A percentile compares a stretch with the other conserved stretches of the same genome.
Conservation (phyloP, 2,888 invertebrate species). For the Rhagophthalmus giganteus region DNA sequence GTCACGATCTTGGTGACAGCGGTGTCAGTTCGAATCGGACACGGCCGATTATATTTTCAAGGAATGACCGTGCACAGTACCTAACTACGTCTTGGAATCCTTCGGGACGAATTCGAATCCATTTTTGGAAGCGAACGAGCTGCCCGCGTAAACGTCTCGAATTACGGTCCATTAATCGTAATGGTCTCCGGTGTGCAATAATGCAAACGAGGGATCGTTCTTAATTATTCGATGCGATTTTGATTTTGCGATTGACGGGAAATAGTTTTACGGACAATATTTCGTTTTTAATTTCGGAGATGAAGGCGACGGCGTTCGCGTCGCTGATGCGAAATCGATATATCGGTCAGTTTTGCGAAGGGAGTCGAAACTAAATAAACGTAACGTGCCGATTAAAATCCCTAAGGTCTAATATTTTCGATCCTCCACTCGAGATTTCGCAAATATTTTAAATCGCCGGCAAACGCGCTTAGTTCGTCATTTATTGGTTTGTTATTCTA, state of each 20-base stretch:
- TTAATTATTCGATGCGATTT: background rate
- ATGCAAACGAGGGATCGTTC: background rate
- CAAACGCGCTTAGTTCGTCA: too few species aligned
- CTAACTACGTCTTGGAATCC: background rate
- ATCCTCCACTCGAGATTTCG: too few species aligned
- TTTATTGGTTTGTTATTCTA: too few species aligned
- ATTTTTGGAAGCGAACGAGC: constrained; percentile 10
- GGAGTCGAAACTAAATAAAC: too few species aligned
- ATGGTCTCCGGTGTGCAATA: constrained; percentile 6
- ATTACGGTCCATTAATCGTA: constrained; percentile 1
- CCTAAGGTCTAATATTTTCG: too few species aligned
- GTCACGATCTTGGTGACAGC: constrained; percentile 30
- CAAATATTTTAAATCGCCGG: too few species aligned
- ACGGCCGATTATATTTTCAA: constrained; percentile 15
- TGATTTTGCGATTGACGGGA: too few species aligned
- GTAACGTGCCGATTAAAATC: too few species aligned
- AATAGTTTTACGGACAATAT: too few species aligned
- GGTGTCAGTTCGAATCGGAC: constrained; percentile 23
- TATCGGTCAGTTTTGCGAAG: too few species aligned
- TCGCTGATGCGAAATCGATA: background rate
- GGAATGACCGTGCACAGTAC: constrained; percentile 1
- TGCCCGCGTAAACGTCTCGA: constrained; percentile 6
- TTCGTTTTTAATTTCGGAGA: too few species aligned
- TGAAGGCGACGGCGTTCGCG: too few species aligned
- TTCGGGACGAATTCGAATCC: background rate